These are phyloP conservation scores for Diacarnus erythraeanus DNA, from an alignment of 37 sponge, comb jelly and placozoan species.

Conservation along the genomic window DNA sequence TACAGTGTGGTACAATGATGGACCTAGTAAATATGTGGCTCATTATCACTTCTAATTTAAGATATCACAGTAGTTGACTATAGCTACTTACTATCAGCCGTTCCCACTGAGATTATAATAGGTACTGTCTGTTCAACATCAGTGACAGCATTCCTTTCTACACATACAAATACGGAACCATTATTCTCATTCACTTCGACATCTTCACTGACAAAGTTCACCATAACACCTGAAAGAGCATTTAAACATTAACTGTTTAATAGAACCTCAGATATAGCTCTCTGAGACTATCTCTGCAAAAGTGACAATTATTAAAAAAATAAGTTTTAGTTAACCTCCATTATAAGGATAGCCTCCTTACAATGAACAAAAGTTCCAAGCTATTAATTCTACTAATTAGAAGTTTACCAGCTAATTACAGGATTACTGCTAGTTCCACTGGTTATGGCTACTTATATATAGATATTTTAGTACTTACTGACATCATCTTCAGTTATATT, in stretches of 20 bases:
- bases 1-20: not conserved
- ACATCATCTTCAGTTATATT: slow-evolving; percentile 34
- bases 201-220: slow-evolving; percentile 5
- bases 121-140: not conserved
- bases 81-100: not conserved
- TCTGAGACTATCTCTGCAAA: no score
- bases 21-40: no score
- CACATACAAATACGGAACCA: slow-evolving; percentile 24
- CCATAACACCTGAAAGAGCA: not conserved
- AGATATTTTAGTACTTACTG: not conserved
- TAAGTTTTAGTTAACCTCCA: slow-evolving; percentile 4
- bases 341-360: no score
- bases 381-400: no score
- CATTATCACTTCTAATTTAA: no score
- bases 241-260: no score
- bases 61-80: not conserved
- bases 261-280: not conserved
- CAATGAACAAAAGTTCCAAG: no score
- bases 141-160: slow-evolving; percentile 4
- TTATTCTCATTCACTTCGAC: slow-evolving; percentile 34
- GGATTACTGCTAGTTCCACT: no score
- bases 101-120: slow-evolving; percentile 1
- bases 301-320: no score
- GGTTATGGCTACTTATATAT: no score
- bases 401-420: no score